A percentile compares a stretch with the other conserved stretches of the same genome.
phyloP scores from a whole-genome alignment of 2,113 vertebrate genomes.

The Anthoscopus minutus region DNA sequence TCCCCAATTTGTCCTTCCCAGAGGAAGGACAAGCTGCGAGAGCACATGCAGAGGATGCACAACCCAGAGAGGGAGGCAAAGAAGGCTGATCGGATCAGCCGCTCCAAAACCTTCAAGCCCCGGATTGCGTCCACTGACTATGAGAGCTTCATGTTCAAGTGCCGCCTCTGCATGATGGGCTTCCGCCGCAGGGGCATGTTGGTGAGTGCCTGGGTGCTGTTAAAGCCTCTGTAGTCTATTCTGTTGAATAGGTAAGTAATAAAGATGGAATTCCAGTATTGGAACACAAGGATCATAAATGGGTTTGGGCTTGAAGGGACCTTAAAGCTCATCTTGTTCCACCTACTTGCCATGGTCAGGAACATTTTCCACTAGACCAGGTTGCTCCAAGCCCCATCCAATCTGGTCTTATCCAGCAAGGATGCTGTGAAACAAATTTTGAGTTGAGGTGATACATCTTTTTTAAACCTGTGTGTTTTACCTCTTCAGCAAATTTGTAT shows the following conservation, averaged over 20 bases:
- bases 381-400: background rate
- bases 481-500: background rate
- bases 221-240: background rate
- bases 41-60: conserved; percentile 99
- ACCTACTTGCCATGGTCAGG: background rate
- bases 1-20: conserved; percentile 12
- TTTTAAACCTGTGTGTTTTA: background rate
- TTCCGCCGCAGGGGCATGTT: conserved; percentile 96
- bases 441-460: background rate
- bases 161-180: conserved; percentile 97
- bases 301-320: background rate
- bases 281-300: background rate
- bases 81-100: conserved; percentile 89
- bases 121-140: conserved; percentile 91
- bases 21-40: conserved; percentile 96
- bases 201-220: conserved; percentile 73
- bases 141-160: conserved; percentile 97
- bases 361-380: background rate
- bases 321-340: background rate
- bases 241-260: background rate
- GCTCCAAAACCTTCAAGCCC: conserved; percentile 90
- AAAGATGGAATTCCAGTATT: background rate
- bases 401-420: background rate
- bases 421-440: background rate
- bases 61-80: conserved; percentile 96